A percentile compares a stretch with the other conserved stretches of the same genome.
Conservation (phyloP, 2,113 vertebrate genomes). For the Hippoglossus stenolepis region DNA sequence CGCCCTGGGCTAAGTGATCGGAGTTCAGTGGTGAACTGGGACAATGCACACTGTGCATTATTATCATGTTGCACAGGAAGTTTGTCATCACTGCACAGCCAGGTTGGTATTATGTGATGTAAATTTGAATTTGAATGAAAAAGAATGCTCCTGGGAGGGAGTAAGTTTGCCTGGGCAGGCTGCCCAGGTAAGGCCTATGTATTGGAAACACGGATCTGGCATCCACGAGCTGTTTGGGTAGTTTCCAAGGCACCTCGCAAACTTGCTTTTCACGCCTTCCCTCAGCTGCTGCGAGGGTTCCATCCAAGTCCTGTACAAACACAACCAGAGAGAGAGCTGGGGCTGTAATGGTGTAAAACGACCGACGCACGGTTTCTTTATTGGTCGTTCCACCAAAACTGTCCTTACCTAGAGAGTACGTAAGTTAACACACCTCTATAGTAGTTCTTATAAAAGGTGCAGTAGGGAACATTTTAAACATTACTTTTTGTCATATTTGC, state of each 20-base stretch:
- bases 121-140: slow-evolving; percentile 46
- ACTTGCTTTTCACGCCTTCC: slow-evolving; percentile 46
- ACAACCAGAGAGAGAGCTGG: not conserved
- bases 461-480: too few species aligned
- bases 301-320: slow-evolving; percentile 41
- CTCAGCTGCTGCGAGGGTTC: slow-evolving; percentile 40
- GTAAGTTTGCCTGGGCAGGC: slow-evolving; percentile 54
- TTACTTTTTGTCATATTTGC: too few species aligned
- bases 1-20: slow-evolving; percentile 26
- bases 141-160: slow-evolving; percentile 40
- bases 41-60: slow-evolving; percentile 21
- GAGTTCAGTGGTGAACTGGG: slow-evolving; percentile 28
- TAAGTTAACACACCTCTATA: not conserved
- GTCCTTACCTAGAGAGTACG: too few species aligned
- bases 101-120: slow-evolving; percentile 39
- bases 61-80: slow-evolving; percentile 9
- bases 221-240: slow-evolving; percentile 52
- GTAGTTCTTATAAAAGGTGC: not conserved
- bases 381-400: not conserved
- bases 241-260: slow-evolving; percentile 60
- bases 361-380: not conserved
- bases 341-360: not conserved
- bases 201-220: slow-evolving; percentile 65
- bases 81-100: not conserved
- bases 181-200: slow-evolving; percentile 58